Evolutionary conservation across 1,140 invertebrate species (phyloP).

Genomic region (Cecropterus lyciades): DNA sequence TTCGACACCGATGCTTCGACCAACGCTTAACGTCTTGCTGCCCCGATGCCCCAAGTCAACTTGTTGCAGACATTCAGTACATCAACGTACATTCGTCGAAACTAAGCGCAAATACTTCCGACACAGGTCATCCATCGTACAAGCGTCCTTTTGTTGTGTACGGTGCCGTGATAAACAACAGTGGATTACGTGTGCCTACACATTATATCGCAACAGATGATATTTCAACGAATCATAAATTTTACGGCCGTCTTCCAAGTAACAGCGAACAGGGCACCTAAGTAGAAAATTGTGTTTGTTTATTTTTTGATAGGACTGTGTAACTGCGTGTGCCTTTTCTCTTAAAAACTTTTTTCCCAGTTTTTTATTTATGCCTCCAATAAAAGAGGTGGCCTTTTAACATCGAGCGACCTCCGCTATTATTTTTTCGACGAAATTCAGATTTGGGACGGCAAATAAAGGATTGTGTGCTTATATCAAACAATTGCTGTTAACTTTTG

Average conservation of each 20-base stretch:
- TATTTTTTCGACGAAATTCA: slow-evolving; percentile 70
- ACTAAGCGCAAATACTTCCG: slow-evolving; percentile 26
- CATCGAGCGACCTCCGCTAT: slow-evolving; percentile 52
- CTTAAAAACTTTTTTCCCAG: slow-evolving; percentile 61
- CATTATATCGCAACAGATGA: slow-evolving; percentile 64
- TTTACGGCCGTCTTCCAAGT: slow-evolving; percentile 73
- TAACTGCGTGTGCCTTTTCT: slow-evolving; percentile 77
- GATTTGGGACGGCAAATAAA: slow-evolving; percentile 28
- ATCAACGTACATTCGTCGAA: slow-evolving; percentile 4
- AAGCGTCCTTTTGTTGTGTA: slow-evolving; percentile 30
- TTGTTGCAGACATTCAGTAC: too few species aligned
- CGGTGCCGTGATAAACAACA: slow-evolving; percentile 38
- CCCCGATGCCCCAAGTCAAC: too few species aligned
- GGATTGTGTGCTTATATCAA: slow-evolving; percentile 1
- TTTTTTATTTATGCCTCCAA: slow-evolving; percentile 74
- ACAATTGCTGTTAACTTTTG: slow-evolving; percentile 22
- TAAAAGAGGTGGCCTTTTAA: slow-evolving; percentile 76
- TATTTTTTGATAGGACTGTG: slow-evolving; percentile 82
- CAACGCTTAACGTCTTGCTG: too few species aligned
- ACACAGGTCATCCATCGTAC: slow-evolving; percentile 16
- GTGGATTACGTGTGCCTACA: slow-evolving; percentile 39
- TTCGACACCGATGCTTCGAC: too few species aligned
- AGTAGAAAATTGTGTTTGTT: slow-evolving; percentile 80
- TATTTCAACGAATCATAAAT: slow-evolving; percentile 79
- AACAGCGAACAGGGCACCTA: slow-evolving; percentile 70